Base-by-base conservation (phyloP, 2,797 vertebrate genomes). In the Tapera naevia region DNA sequence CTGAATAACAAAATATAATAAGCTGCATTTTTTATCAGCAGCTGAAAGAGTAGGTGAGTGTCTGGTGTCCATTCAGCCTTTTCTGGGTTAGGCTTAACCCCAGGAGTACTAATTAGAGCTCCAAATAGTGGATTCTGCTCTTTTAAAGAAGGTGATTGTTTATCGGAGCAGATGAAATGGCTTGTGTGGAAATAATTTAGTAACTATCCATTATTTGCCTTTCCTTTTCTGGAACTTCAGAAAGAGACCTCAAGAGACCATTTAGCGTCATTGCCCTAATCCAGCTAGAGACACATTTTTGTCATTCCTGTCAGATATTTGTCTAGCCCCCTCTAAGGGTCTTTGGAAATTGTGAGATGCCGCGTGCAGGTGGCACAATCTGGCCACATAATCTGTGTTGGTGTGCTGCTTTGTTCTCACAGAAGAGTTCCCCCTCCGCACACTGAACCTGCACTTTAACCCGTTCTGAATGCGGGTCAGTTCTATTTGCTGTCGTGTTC, bases 131-230 rank as follows among this genome's bases (percentile, higher is more conserved):
- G 61, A 51, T 75, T 92, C 56, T 89, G 48, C 73, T 73, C 1
- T 94, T 93, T 86, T 91, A 81, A 66, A 89, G 67, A 53, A 62
- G 71, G 41, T 73, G 56, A 70, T 92, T 48, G 45, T 93, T 70
- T 91, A 41, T 89, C 82, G 70, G 73, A 85, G 75, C 76, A 92
- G 80, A 81, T 91, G 88, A 95, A 95, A 78, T 91, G 58, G 51
- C 32, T 92, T 81, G 57, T 88, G 73, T 89, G 82, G 89, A 96
- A 95, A 79, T 92, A 92, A 86, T 91, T 81, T 72, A 88, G 62
- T 92, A 70, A 72, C 69, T 89, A 62, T 91, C 62, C 51, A 70
- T 91, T 93, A 91, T 86, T 91, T 92, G 91, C 85, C 35, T 94
- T 91, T 83, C 58, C 25, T 86, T 93, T 91, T 60, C 53, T 1